Percentiles rank a stretch among this genome's conserved stretches.
Evolutionary conservation across 2,113 vertebrate genomes (phyloP).

Genomic region (Passer domesticus): DNA sequence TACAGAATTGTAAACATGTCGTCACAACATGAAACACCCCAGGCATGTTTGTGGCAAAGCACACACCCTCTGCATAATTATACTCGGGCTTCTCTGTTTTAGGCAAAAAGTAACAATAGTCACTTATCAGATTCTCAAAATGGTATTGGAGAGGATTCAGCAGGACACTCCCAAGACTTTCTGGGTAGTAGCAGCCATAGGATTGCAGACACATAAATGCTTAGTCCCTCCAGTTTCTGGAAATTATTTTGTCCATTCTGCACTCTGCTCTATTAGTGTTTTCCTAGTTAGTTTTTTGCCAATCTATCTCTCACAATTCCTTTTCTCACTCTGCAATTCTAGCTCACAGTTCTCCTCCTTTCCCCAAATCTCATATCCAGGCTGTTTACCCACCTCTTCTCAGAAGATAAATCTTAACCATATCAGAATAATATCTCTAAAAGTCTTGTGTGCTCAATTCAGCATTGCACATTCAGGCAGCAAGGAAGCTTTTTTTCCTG

Average conservation of each 20-base stretch:
- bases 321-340: not conserved
- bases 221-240: not conserved
- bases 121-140: constrained; percentile 44
- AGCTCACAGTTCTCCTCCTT: not conserved
- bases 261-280: not conserved
- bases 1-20: constrained; percentile 11
- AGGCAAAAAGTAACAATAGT: constrained; percentile 43
- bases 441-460: not conserved
- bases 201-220: not conserved
- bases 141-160: constrained; percentile 43
- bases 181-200: not conserved
- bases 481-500: accelerated
- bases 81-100: not conserved
- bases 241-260: not conserved
- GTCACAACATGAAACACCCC: not conserved
- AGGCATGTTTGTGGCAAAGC: constrained; percentile 11
- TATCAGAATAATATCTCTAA: not conserved
- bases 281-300: not conserved
- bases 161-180: constrained; percentile 15
- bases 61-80: constrained; percentile 40
- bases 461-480: not conserved
- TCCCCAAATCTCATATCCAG: not conserved
- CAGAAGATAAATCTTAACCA: not conserved
- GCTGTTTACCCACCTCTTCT: not conserved
- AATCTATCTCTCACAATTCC: not conserved